Percentiles rank a stretch among this genome's conserved stretches.
These are phyloP conservation scores for Aphidius colemani DNA, from an alignment of 2,888 invertebrate species.

Conservation along the genomic window DNA sequence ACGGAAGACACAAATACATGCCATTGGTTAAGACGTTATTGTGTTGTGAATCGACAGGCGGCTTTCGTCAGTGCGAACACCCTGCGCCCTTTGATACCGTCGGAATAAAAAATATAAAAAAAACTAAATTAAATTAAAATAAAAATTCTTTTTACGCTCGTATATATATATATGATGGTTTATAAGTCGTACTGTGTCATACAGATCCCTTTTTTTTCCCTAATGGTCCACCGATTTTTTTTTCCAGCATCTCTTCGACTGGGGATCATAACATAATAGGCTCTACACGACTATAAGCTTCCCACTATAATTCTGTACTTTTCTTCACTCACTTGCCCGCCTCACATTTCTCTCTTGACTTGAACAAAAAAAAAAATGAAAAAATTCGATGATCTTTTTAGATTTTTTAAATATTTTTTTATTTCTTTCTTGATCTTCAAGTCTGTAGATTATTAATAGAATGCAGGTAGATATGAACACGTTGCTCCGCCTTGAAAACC, in stretches of 20 bases:
- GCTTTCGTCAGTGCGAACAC: slow-evolving; percentile 47
- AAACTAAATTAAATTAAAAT: slow-evolving; percentile 6
- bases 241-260: too few species aligned
- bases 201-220: slow-evolving; percentile 1
- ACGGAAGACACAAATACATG: slow-evolving; percentile 47
- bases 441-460: too few species aligned
- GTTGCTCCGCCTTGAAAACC: slow-evolving; percentile 1
- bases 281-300: slow-evolving; percentile 44
- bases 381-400: neutral
- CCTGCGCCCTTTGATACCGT: slow-evolving; percentile 6
- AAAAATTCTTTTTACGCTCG: neutral
- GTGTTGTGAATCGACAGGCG: slow-evolving; percentile 56
- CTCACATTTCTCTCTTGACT: slow-evolving; percentile 7
- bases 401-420: neutral
- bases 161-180: neutral
- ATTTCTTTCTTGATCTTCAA: slow-evolving; percentile 4
- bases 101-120: too few species aligned
- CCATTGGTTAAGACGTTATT: slow-evolving; percentile 54
- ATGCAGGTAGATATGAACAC: too few species aligned
- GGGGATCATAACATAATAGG: too few species aligned
- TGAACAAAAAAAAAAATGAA: too few species aligned
- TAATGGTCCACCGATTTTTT: neutral
- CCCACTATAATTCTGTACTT: slow-evolving; percentile 39
- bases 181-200: neutral
- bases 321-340: slow-evolving; percentile 42